Conservation (phyloP, 2,113 vertebrate species). For the Ornithorhynchus anatinus region DNA sequence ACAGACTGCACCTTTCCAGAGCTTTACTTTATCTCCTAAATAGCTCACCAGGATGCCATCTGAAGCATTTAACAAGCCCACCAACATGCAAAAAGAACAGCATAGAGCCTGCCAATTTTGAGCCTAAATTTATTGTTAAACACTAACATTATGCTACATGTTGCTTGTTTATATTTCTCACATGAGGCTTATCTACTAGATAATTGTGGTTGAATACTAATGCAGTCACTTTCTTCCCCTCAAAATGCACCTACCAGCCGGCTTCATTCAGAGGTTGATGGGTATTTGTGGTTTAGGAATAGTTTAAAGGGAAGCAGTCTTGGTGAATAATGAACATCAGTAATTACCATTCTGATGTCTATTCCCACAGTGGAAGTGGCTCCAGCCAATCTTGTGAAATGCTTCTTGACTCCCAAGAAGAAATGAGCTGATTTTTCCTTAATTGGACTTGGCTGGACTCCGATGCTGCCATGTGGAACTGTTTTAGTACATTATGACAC, state of each 20-base stretch:
- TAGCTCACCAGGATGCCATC: not conserved
- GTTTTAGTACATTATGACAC: constrained; percentile 42
- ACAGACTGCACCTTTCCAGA: not conserved
- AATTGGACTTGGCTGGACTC: constrained; percentile 47
- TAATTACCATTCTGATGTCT: constrained; percentile 23
- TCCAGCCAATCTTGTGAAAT: constrained; percentile 48
- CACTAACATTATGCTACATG: not conserved
- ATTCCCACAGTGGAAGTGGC: constrained; percentile 58
- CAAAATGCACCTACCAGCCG: not conserved
- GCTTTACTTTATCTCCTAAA: not conserved
- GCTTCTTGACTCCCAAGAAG: constrained; percentile 29
- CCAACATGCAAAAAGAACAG: not conserved
- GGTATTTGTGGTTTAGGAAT: constrained; percentile 22
- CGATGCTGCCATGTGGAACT: constrained; percentile 13
- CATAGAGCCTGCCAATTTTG: not conserved
- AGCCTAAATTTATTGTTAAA: not conserved
- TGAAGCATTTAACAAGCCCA: not conserved
- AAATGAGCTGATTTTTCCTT: constrained; percentile 47
- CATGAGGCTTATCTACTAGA: not conserved
- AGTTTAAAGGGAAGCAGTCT: not conserved
- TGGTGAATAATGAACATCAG: not conserved
- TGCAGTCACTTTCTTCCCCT: not conserved
- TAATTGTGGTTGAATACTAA: fast-evolving
- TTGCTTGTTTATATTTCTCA: not conserved
- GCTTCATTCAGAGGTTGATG: not conserved